phyloP scores from a whole-genome alignment of 2,113 vertebrate species.

The Triplophysa tibetana region DNA sequence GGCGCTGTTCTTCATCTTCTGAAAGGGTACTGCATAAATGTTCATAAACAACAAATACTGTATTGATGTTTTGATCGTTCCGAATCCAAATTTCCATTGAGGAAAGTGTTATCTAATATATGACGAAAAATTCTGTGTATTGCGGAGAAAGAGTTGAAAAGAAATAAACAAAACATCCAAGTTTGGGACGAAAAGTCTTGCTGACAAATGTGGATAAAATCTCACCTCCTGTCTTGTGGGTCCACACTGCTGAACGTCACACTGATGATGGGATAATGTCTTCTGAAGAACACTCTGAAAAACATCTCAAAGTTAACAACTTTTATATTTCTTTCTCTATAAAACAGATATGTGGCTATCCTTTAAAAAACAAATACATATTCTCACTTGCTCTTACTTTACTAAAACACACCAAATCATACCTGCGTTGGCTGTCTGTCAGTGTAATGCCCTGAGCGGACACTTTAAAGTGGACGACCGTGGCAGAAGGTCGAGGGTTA shows the following conservation, averaged over 20 bases:
- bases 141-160: no score
- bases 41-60: no score
- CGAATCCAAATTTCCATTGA: no score
- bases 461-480: constrained; percentile 89
- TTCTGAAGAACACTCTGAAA: constrained; percentile 86
- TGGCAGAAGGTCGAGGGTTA: constrained; percentile 73
- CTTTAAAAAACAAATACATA: neutral
- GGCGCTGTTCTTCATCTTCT: no score
- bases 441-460: constrained; percentile 89
- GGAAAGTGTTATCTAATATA: no score
- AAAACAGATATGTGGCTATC: neutral
- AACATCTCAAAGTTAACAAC: constrained; percentile 11
- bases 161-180: no score
- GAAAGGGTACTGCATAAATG: no score
- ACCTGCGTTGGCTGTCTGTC: constrained; percentile 90
- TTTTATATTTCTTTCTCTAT: neutral
- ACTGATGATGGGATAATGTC: constrained; percentile 87
- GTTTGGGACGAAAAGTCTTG: no score
- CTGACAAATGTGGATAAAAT: neutral
- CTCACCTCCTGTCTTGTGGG: constrained; percentile 87
- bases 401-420: neutral
- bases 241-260: constrained; percentile 88
- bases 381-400: no score
- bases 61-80: no score
- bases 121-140: no score